Base-by-base conservation (phyloP, 1,140 invertebrate species). In the Rhopalosiphum padi region DNA sequence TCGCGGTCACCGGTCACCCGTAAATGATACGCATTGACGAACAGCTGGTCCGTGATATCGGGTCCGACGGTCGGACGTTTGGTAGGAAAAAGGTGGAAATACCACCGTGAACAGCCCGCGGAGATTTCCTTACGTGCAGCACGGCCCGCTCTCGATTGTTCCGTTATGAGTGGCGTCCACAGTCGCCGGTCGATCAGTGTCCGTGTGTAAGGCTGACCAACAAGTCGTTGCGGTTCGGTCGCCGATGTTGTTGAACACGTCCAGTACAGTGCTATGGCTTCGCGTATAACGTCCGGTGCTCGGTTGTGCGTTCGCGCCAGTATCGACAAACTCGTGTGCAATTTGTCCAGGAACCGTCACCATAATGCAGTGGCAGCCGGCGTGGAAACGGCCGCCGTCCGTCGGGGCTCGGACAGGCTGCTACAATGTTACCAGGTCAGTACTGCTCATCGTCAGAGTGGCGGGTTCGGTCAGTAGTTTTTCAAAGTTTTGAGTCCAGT, bases 241-340 rank as follows among this genome's bases (percentile, higher is more conserved):
- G 91, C 91, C 91, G 91, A 93, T 93, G 91, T 85, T 86, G 68
- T 93, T 86, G 82, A 53, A 85, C 82, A 85, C 91, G 91, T 90
- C 89, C 91, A 93, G 90, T 92, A 21, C 90, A 93, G 82, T 86
- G 91, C 68, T 53, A 93, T 93, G 91, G 91, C 91, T 93, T 93
- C 91, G 91, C 91, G 91, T 85, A 85, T 93, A 93, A 93, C 91
- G 91, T 93, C 91, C 91, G 91, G 91, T 86, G 91, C 91, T n/a
- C 91, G 91, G 91, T 93, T 93, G 91, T 93, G 91, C 91, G 82
- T 93, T 86, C 91, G 91, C 91, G 82, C 91, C 91, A 55, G 91
- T 86, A 86, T 93, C 82, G 91, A 93, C 30, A 93, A 9, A 41
- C 91, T 93, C 82, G 91, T 93, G 82, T 85, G 91, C 91, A 93